These are phyloP conservation scores for Macrotus californicus DNA, from an alignment of 2,113 vertebrate genomes.

Conservation along the genomic window DNA sequence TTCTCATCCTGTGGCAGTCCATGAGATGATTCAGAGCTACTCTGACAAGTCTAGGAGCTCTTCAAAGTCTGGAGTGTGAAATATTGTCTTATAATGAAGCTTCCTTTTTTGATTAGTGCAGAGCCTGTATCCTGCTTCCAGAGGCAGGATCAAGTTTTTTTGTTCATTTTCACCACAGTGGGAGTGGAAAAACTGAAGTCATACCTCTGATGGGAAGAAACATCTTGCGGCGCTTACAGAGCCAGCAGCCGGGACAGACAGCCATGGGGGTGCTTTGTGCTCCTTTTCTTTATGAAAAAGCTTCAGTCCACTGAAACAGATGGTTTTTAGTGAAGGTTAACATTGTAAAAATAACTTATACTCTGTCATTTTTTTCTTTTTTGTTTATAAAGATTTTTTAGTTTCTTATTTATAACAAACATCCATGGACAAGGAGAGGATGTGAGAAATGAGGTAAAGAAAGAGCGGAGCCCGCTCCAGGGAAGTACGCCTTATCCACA, in stretches of 20 bases:
- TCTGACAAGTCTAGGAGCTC: slow-evolving; percentile 25
- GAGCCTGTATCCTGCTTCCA: slow-evolving; percentile 35
- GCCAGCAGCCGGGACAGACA: not conserved
- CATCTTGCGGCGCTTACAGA: not conserved
- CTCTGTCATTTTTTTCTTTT: not conserved
- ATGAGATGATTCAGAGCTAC: not conserved
- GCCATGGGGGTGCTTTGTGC: not conserved
- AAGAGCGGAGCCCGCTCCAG: not conserved
- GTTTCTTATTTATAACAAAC: not conserved
- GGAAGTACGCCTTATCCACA: too few species aligned
- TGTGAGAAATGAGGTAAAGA: not conserved
- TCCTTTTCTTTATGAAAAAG: not conserved
- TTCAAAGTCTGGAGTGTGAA: slow-evolving; percentile 35
- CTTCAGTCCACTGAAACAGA: not conserved
- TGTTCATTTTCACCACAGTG: slow-evolving; percentile 49
- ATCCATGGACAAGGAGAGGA: not conserved
- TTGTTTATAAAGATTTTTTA: slow-evolving; percentile 26
- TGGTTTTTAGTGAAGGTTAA: not conserved
- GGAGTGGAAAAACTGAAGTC: slow-evolving; percentile 66
- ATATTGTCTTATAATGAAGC: slow-evolving; percentile 43
- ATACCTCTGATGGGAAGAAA: slow-evolving; percentile 43
- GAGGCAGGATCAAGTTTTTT: slow-evolving; percentile 32
- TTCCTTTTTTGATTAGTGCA: slow-evolving; percentile 53
- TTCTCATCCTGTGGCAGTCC: not conserved
- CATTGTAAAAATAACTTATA: not conserved